These are phyloP conservation scores for Coracopsis vasa DNA, from an alignment of 2,113 vertebrate genomes.

Conservation along the genomic window DNA sequence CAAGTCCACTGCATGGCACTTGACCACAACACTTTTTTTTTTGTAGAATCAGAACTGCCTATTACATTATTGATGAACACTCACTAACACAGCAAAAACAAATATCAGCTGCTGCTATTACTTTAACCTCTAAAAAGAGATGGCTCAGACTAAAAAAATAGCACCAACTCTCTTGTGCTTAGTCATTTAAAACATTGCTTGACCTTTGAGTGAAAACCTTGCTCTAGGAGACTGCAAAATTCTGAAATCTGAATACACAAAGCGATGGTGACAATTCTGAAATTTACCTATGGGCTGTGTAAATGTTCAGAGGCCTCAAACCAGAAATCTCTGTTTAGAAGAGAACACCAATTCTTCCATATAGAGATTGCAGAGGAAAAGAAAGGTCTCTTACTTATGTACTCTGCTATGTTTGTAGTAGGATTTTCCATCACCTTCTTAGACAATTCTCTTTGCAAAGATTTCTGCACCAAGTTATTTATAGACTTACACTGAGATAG, in stretches of 20 bases:
- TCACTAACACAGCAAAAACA: neutral
- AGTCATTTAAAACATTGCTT: slow-evolving; percentile 4
- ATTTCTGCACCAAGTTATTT: neutral
- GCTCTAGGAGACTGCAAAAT: slow-evolving; percentile 16
- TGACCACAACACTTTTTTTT: neutral
- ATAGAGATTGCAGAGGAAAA: neutral
- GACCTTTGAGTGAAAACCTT: neutral
- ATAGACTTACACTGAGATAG: neutral
- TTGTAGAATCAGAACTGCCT: neutral
- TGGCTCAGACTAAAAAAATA: neutral
- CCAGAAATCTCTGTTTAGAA: slow-evolving; percentile 42
- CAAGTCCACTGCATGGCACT: neutral
- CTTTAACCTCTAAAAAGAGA: slow-evolving; percentile 9
- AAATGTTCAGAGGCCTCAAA: slow-evolving; percentile 72
- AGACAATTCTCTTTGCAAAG: neutral
- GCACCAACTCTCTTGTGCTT: neutral
- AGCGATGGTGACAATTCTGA: slow-evolving; percentile 56
- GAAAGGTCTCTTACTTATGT: neutral
- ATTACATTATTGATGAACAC: neutral
- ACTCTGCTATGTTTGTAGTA: neutral
- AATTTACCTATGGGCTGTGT: slow-evolving; percentile 73
- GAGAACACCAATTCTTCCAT: slow-evolving; percentile 4
- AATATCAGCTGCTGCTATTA: neutral
- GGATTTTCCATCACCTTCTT: neutral
- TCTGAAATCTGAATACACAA: slow-evolving; percentile 38